A percentile compares a stretch with the other conserved stretches of the same genome.
Evolutionary conservation across 1,140 invertebrate genomes (phyloP).

Genomic region (Cydia fagiglandana): DNA sequence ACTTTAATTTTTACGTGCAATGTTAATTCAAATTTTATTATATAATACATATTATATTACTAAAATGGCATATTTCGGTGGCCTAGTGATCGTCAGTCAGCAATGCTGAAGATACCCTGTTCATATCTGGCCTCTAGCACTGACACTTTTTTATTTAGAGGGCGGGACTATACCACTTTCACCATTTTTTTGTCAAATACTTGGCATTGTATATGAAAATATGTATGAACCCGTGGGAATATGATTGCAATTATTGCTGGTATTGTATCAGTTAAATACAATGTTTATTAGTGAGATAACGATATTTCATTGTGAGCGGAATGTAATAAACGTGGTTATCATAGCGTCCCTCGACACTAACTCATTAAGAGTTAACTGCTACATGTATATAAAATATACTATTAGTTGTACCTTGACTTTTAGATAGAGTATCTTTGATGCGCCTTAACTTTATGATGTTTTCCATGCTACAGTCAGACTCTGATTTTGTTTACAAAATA

Average conservation of each 20-base stretch:
- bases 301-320: neutral
- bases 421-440: neutral
- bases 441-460: neutral
- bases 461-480: too few species aligned
- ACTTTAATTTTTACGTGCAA: too few species aligned
- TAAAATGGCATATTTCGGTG: too few species aligned
- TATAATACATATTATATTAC: too few species aligned
- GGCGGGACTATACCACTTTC: too few species aligned
- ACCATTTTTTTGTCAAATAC: too few species aligned
- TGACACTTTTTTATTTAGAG: too few species aligned
- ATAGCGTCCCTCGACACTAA: neutral
- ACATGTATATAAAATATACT: neutral
- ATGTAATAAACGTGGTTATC: constrained; percentile 25
- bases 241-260: neutral
- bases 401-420: neutral
- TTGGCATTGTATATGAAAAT: neutral
- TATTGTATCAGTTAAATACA: neutral
- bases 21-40: too few species aligned
- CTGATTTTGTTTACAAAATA: too few species aligned
- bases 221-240: neutral
- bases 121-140: too few species aligned
- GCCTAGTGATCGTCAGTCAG: too few species aligned
- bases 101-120: too few species aligned
- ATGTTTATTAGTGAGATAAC: constrained; percentile 22
- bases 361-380: neutral